Base-by-base conservation (phyloP, 2,888 invertebrate species). In the Lasioglossum lativentre region DNA sequence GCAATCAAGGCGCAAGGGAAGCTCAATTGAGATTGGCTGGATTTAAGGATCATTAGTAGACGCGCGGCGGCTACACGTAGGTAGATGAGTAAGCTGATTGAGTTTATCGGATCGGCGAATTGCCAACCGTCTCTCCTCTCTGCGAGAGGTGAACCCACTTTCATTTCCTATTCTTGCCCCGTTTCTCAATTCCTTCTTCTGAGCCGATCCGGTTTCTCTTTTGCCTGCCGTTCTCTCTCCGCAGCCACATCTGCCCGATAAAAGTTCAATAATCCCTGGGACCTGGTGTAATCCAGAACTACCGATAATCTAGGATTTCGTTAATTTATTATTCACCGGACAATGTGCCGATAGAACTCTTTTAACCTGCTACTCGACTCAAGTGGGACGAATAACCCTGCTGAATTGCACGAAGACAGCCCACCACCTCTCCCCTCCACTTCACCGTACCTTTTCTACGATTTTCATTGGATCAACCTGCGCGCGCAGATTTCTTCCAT, bases 41-140 rank as follows among this genome's bases (percentile, higher is more conserved):
- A 92, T 91, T 92, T 91, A 90, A 90, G 87, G 88, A 91, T 93
- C 92, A 92, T 92, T 91, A 91, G 91, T 88, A 88, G 90, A 86
- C 86, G 90, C 87, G 85, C 89, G 90, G 84, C 77, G 90, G 84
- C 77, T 89, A 86, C 89, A 90, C 89, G 89, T 90, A 91, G 91
- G 92, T 87, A 92, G 93, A 93, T 91, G 92, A 93, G 91, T 91
- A 91, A 92, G 93, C 92, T 93, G 94, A 94, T 94, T 94, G 93
- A 91, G 93, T 93, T 94, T 92, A 93, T 93, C 92, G 92, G 93
- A 92, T 91, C 91, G 87, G 85, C 90, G 89, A 89, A 93, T 93
- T 90, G 91, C 91, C 89, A 91, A 88, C 88, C 88, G 75, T 52
- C 85, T 76, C 74, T n/a, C n/a, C n/a, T n/a, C 59, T 59, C 68